Conservation (phyloP, 2,888 invertebrate genomes). For the Synanthedon tipuliformis region DNA sequence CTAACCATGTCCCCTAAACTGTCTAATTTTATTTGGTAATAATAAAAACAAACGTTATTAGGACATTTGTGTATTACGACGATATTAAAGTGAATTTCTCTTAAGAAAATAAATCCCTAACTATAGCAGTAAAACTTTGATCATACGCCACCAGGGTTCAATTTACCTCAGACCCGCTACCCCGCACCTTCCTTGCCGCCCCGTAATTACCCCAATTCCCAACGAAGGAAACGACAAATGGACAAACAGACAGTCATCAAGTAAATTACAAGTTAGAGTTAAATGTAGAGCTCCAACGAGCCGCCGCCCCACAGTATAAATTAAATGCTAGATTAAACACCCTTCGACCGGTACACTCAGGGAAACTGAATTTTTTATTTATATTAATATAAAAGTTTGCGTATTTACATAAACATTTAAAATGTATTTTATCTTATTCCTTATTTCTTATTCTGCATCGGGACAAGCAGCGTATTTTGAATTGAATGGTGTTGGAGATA, state of each 20-base stretch:
- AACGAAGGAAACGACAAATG: slow-evolving; percentile 2
- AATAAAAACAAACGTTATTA: no score
- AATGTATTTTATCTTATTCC: no score
- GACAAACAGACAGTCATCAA: slow-evolving; percentile 5
- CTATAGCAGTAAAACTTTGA: not conserved
- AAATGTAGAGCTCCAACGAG: slow-evolving; percentile 1
- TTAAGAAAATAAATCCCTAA: not conserved
- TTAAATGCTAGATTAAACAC: slow-evolving; percentile 4
- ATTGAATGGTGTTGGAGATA: no score
- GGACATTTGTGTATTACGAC: no score
- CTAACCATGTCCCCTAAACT: no score
- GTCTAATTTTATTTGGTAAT: no score
- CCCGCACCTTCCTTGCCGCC: not conserved
- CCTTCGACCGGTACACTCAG: not conserved
- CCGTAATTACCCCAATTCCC: slow-evolving; percentile 3
- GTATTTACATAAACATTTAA: no score
- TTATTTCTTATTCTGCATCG: no score
- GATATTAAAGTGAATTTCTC: no score
- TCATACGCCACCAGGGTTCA: not conserved
- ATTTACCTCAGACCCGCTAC: not conserved
- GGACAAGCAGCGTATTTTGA: no score
- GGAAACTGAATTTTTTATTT: not conserved
- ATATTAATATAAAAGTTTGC: no score
- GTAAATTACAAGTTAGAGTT: slow-evolving; percentile 6
- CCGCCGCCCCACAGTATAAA: slow-evolving; percentile 7